Evolutionary conservation across 2,797 vertebrate species (phyloP).

Genomic region (Myotis myotis): DNA sequence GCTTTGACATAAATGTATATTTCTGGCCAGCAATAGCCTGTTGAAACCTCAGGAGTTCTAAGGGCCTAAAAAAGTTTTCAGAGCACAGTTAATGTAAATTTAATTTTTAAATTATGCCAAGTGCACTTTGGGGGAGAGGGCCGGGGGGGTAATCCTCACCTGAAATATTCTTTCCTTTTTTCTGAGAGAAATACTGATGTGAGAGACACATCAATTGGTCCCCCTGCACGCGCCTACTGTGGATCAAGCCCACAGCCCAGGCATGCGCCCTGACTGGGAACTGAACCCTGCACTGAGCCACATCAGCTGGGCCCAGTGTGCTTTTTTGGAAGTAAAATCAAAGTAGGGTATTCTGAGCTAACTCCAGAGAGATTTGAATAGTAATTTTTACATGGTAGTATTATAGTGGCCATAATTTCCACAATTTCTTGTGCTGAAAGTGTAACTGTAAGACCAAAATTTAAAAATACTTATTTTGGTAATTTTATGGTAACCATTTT

Average conservation of each 20-base stretch:
- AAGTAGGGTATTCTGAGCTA: neutral
- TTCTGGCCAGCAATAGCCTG: neutral
- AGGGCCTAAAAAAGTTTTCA: neutral
- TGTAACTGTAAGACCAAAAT: neutral
- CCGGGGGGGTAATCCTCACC: neutral
- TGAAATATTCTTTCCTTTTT: neutral
- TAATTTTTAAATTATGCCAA: neutral
- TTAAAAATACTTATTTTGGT: neutral
- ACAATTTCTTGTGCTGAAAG: neutral
- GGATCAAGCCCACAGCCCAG: neutral
- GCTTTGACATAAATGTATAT: neutral
- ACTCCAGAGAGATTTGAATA: neutral
- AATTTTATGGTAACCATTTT: slow-evolving; percentile 48
- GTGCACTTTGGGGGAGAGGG: neutral
- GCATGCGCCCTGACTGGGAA: neutral
- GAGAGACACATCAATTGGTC: neutral
- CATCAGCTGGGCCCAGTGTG: neutral
- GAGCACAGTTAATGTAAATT: slow-evolving; percentile 6
- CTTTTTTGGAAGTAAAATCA: neutral
- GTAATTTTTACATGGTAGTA: slow-evolving; percentile 13
- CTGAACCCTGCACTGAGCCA: neutral
- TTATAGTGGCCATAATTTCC: neutral
- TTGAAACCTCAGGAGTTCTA: neutral
- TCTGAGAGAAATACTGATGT: too few species aligned
- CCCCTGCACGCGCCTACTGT: neutral